Base-by-base conservation (phyloP, 2,113 vertebrate species). In the Gila orcuttii region DNA sequence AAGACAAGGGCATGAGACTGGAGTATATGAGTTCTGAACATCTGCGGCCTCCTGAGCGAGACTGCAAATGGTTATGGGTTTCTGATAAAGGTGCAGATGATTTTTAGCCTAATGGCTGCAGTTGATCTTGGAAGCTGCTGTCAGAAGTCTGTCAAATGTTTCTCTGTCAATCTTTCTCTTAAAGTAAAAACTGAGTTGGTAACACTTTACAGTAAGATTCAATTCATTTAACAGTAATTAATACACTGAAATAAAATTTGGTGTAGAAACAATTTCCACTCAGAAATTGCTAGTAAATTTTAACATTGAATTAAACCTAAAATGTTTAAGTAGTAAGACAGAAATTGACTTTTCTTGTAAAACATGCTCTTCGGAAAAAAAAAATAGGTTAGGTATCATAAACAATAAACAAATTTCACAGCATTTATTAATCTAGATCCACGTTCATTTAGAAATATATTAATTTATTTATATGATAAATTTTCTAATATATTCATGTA, bases 1-100 rank as follows among this genome's bases (percentile, higher is more conserved):
- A 47, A 75, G 52, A 86, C 39, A 80, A 4, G 47, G 28, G 59
- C 39, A 82, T 82, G 62, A 82, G 79, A 52, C 62, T 6, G 6
- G 64, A 82, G 79, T 64, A 47, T 80, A 80, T 80, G 79, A 82
- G 79, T 52, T 69, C 62, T 82, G 79, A 77, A 82, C 60, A 66
- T 80, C 78, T 64, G 21, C 21, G 6, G 57, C n/a, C 57, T 62
- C 1, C 78, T 64, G n/a, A 45, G 39, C 2, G 39, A 80, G 23
- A 47, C 59, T 47, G 28, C 79, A 69, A 62, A 36, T 82, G 45
- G 7, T 52, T 69, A 47, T 47, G 39, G 21, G 59, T 80, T 47
- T 36, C 59, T 80, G 39, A 80, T 47, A 64, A 64, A 80, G n/a
- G n/a, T 17, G 36, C 12, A 80, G 39, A 64, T 64, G 39, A 80